Evolutionary conservation across 2,113 vertebrate species (phyloP).

Genomic region (Colistium nudipinnis): DNA sequence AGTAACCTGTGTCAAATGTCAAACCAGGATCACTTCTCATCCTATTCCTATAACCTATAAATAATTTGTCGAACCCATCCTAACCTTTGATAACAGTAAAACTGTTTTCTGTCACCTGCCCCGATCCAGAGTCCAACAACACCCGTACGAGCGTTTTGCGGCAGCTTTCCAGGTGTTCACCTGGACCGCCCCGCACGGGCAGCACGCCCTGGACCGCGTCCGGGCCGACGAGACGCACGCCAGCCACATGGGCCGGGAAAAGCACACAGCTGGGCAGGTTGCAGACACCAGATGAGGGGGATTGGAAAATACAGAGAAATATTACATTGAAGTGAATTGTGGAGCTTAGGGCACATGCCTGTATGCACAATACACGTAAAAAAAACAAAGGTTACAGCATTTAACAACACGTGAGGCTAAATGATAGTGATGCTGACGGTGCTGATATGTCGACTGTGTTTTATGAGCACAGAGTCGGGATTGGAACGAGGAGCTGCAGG

Average conservation of each 20-base stretch:
- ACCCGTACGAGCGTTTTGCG: conserved; percentile 93
- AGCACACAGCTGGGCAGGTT: conserved; percentile 94
- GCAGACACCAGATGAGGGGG: neutral
- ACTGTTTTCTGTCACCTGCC: conserved; percentile 4
- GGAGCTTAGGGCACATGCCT: neutral
- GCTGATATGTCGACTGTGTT: conserved; percentile 40
- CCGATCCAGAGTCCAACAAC: conserved; percentile 86
- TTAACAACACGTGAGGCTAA: neutral
- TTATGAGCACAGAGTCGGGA: conserved; percentile 85
- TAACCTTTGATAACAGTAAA: neutral
- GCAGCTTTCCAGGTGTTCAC: conserved; percentile 94
- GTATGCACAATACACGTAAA: neutral
- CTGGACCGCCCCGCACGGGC: conserved; percentile 90
- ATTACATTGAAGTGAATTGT: neutral
- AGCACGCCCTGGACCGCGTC: conserved; percentile 92
- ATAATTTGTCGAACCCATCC: too few species aligned
- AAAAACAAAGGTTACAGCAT: neutral
- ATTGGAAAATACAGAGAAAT: neutral
- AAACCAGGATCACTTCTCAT: too few species aligned
- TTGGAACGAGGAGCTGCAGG: conserved; percentile 96
- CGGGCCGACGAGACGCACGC: conserved; percentile 90
- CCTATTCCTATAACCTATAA: too few species aligned
- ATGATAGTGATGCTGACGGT: neutral
- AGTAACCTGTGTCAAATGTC: too few species aligned
- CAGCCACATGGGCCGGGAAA: conserved; percentile 89